Evolutionary conservation across 2,113 vertebrate genomes (phyloP).

Genomic region (Oryzias celebensis): DNA sequence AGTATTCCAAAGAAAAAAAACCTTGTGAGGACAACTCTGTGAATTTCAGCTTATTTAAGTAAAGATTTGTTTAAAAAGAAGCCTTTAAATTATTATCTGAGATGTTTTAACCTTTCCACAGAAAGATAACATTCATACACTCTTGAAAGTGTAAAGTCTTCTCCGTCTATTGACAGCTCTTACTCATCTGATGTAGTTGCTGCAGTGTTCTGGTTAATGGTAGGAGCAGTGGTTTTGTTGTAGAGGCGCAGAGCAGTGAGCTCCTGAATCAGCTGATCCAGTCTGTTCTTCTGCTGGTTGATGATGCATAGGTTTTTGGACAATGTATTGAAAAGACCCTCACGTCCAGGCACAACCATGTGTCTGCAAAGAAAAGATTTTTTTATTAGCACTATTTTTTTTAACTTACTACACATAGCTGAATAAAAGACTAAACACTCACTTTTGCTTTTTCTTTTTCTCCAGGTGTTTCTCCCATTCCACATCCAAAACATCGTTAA

Average conservation of each 20-base stretch:
- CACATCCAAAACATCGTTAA: constrained; percentile 91
- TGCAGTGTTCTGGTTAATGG: constrained; percentile 32
- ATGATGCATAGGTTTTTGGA: constrained; percentile 94
- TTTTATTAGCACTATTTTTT: neutral
- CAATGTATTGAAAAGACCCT: constrained; percentile 89
- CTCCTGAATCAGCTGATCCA: constrained; percentile 83
- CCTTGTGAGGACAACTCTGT: too few species aligned
- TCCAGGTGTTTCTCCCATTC: constrained; percentile 95
- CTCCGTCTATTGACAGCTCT: neutral
- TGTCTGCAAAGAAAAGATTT: constrained; percentile 73
- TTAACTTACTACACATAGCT: neutral
- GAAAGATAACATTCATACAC: neutral
- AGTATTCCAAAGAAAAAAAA: too few species aligned
- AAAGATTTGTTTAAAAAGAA: too few species aligned
- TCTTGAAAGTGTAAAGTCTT: neutral
- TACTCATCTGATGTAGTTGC: constrained; percentile 29
- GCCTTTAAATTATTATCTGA: too few species aligned
- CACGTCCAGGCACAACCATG: constrained; percentile 87
- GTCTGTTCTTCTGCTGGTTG: constrained; percentile 88
- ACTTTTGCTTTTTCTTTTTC: constrained; percentile 89
- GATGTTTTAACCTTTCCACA: neutral
- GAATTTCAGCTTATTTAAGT: too few species aligned
- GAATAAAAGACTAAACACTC: constrained; percentile 25
- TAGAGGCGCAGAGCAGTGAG: constrained; percentile 89
- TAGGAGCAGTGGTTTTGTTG: constrained; percentile 72